phyloP scores from a whole-genome alignment of 2,888 invertebrate species.

The Anarsia innoxiella region DNA sequence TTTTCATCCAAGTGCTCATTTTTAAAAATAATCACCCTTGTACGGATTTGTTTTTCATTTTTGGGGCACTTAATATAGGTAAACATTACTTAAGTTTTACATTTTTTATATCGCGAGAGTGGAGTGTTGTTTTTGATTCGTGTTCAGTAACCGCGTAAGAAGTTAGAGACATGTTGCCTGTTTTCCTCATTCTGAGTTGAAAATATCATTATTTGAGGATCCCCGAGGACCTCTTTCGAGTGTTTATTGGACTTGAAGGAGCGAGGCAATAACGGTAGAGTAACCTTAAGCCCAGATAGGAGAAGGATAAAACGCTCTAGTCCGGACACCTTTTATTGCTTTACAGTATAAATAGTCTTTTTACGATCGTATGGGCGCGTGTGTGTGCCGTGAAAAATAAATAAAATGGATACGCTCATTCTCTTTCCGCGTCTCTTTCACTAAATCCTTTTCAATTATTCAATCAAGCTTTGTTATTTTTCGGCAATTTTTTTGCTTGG shows the following conservation, averaged over 20 bases:
- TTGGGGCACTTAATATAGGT: too few relatives aligned
- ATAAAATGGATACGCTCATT: slow-evolving; percentile 1
- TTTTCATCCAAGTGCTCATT: too few relatives aligned
- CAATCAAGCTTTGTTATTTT: neutral
- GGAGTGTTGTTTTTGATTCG: too few relatives aligned
- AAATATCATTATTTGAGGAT: slow-evolving; percentile 27
- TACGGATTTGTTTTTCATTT: too few relatives aligned
- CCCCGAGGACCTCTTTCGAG: slow-evolving; percentile 27
- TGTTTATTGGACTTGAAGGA: slow-evolving; percentile 34
- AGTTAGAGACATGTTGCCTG: slow-evolving; percentile 14
- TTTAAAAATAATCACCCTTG: too few relatives aligned
- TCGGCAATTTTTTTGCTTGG: neutral
- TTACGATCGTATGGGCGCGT: slow-evolving; percentile 29
- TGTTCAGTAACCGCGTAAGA: too few relatives aligned
- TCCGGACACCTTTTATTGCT: slow-evolving; percentile 41
- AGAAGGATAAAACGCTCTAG: slow-evolving; percentile 32
- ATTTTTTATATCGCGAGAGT: too few relatives aligned
- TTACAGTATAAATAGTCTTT: slow-evolving; percentile 40
- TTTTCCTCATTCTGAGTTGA: slow-evolving; percentile 20
- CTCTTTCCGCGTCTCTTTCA: neutral
- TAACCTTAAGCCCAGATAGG: slow-evolving; percentile 35
- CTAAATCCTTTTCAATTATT: slow-evolving; percentile 3
- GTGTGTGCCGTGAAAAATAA: neutral
- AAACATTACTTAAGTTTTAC: too few relatives aligned
- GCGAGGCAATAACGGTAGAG: slow-evolving; percentile 30